phyloP scores from a whole-genome alignment of 2,113 vertebrate species.

The Arizona elegans region DNA sequence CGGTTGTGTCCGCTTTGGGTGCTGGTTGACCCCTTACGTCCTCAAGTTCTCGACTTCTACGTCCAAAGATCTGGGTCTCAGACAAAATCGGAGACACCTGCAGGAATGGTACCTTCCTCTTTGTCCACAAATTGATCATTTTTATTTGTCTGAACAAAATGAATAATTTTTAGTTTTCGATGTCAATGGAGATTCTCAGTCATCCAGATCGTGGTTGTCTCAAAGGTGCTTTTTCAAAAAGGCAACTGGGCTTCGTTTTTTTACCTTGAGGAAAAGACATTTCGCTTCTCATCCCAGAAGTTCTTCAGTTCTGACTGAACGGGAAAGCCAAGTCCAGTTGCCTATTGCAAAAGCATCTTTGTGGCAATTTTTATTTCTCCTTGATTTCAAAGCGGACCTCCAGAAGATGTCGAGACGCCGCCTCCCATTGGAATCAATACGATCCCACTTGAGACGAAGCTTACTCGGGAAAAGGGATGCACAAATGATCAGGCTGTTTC shows the following conservation, averaged over 20 bases:
- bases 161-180: not conserved
- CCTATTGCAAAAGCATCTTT: not conserved
- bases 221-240: not conserved
- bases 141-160: not conserved
- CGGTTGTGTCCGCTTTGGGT: not conserved
- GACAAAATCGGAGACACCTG: not conserved
- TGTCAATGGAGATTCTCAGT: not conserved
- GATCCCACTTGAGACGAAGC: not conserved
- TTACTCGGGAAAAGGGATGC: not conserved
- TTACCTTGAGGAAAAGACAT: not conserved
- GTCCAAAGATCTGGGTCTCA: not conserved
- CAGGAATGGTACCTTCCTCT: not conserved
- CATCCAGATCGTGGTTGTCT: not conserved
- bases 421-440: not conserved
- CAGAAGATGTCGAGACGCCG: not conserved
- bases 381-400: not conserved
- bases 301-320: not conserved
- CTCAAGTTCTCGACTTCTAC: not conserved
- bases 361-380: not conserved
- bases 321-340: not conserved
- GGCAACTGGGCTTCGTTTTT: not conserved
- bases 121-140: not conserved
- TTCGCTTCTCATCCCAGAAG: not conserved
- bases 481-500: not conserved
- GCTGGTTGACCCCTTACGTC: too few species aligned